A percentile compares a stretch with the other conserved stretches of the same genome.
Evolutionary conservation across 2,113 vertebrate species (phyloP).

Genomic region (Scomber colias): DNA sequence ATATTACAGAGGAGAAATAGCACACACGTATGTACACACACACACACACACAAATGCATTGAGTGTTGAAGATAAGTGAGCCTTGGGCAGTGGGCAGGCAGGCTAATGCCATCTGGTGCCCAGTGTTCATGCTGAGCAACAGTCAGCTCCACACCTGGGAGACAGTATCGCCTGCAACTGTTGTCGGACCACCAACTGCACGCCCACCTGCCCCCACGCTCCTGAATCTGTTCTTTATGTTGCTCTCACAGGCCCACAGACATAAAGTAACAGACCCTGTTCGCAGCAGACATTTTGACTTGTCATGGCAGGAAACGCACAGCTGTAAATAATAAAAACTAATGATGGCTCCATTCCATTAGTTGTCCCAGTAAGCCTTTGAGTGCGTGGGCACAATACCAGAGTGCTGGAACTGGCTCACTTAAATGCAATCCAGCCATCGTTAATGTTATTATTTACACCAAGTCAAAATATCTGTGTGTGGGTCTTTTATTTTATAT

Average conservation of each 20-base stretch:
- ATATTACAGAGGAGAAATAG: slow-evolving; percentile 21
- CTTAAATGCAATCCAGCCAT: too few species aligned
- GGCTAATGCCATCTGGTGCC: slow-evolving; percentile 73
- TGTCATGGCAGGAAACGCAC: too few species aligned
- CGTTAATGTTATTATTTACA: too few species aligned
- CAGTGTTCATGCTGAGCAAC: slow-evolving; percentile 68
- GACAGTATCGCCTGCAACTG: slow-evolving; percentile 64
- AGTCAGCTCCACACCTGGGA: slow-evolving; percentile 76
- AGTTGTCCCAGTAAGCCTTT: too few species aligned
- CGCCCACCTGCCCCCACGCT: slow-evolving; percentile 68
- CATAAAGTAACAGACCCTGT: neutral
- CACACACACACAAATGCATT: slow-evolving; percentile 38
- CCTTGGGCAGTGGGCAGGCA: slow-evolving; percentile 55
- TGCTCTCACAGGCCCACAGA: neutral
- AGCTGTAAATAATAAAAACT: too few species aligned
- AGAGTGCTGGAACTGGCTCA: too few species aligned
- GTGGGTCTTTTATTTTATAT: neutral
- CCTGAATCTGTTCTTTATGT: slow-evolving; percentile 8
- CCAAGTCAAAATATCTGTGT: too few species aligned
- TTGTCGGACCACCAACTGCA: slow-evolving; percentile 70
- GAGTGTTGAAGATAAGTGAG: slow-evolving; percentile 51
- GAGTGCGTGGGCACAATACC: too few species aligned
- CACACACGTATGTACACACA: slow-evolving; percentile 32
- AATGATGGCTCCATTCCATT: too few species aligned
- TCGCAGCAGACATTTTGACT: too few species aligned